These are phyloP conservation scores for Lordiphosa stackelbergi DNA, from an alignment of 1,140 invertebrate species.

Conservation along the genomic window DNA sequence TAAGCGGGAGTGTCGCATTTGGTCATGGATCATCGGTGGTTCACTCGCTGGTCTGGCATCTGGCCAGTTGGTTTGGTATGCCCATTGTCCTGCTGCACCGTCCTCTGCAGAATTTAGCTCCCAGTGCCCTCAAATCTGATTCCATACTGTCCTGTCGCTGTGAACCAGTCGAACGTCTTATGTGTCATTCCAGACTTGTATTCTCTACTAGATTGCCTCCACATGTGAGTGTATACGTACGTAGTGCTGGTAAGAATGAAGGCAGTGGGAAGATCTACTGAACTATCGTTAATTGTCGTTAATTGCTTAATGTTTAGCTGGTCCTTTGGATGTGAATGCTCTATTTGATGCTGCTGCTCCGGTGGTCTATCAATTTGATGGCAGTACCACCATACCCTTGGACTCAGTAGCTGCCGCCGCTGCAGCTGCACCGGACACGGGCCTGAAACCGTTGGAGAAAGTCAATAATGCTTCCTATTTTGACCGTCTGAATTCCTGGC, in stretches of 20 bases:
- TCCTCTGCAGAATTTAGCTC: constrained; percentile 82
- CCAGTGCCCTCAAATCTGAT: constrained; percentile 85
- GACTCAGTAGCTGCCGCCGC: constrained; percentile 53
- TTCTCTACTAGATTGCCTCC: constrained; percentile 84
- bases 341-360: constrained; percentile 89
- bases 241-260: constrained; percentile 82
- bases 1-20: no score
- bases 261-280: no score
- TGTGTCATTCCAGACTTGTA: constrained; percentile 86
- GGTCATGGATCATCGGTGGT: no score
- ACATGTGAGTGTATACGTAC: constrained; percentile 85
- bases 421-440: constrained; percentile 18
- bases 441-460: constrained; percentile 65
- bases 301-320: constrained; percentile 32
- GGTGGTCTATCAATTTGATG: constrained; percentile 92
- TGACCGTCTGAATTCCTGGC: constrained; percentile 95
- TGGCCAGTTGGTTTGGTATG: constrained; percentile 93
- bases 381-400: constrained; percentile 74
- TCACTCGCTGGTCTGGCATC: constrained; percentile 91
- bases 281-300: no score
- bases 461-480: constrained; percentile 83
- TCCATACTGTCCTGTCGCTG: constrained; percentile 83
- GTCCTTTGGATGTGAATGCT: constrained; percentile 67
- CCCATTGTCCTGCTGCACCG: constrained; percentile 84
- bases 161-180: constrained; percentile 87